Evolutionary conservation across 2,888 invertebrate species (phyloP).

Genomic region (Mimachlamys varia): DNA sequence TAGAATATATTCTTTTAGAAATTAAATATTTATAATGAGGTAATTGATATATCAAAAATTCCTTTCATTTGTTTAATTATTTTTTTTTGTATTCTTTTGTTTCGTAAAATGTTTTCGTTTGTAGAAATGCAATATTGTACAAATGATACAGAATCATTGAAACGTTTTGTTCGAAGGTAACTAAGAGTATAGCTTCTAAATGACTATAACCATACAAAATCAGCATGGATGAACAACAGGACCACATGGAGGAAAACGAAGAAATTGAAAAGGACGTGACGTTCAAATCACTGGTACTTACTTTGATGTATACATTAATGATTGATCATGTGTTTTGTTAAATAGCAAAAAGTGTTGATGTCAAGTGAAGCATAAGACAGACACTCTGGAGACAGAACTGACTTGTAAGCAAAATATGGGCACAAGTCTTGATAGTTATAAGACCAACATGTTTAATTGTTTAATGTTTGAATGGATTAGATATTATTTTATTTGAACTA

Average conservation of each 20-base stretch:
- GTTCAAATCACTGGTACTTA: slow-evolving; percentile 57
- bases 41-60: background rate
- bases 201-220: background rate
- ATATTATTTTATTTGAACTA: no score
- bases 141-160: background rate
- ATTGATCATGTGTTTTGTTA: no score
- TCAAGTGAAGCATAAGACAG: no score
- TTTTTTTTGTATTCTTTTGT: background rate
- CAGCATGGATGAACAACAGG: background rate
- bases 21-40: background rate
- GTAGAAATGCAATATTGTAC: background rate
- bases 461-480: no score
- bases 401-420: no score
- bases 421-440: no score
- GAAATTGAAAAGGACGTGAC: slow-evolving; percentile 50
- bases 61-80: no score
- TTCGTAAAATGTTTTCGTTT: background rate
- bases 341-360: no score
- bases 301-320: background rate
- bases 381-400: no score
- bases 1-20: background rate
- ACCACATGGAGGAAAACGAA: slow-evolving; percentile 38
- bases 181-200: no score
- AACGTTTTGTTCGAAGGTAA: background rate
- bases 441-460: no score